Percentiles rank a stretch among this genome's conserved stretches.
phyloP scores from a whole-genome alignment of 2,888 invertebrate genomes.

The Entomobrya proxima region DNA sequence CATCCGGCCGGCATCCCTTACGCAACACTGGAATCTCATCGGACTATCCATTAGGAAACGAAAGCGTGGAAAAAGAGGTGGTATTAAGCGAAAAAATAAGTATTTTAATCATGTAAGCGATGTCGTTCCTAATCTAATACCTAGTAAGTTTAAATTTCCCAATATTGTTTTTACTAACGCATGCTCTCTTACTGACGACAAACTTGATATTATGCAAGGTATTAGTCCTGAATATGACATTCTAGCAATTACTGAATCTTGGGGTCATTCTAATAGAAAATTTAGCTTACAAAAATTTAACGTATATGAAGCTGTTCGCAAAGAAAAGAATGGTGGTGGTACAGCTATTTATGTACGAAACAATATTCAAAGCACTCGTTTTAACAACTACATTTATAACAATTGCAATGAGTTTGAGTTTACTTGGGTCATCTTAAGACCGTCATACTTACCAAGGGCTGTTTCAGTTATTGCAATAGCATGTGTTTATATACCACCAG shows the following conservation, averaged over 20 bases:
- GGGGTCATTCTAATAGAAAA: background rate
- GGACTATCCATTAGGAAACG: slow-evolving; percentile 11
- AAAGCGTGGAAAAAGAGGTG: slow-evolving; percentile 7
- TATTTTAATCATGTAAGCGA: background rate
- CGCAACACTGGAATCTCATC: slow-evolving; percentile 1
- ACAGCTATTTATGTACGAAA: background rate
- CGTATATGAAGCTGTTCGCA: background rate
- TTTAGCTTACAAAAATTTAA: background rate
- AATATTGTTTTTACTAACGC: slow-evolving; percentile 13
- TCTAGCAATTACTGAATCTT: background rate
- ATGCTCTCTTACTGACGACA: slow-evolving; percentile 8
- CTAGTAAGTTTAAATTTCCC: background rate
- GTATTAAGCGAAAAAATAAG: background rate
- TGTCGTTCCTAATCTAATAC: background rate
- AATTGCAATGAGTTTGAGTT: slow-evolving; percentile 4
- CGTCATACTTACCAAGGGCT: background rate
- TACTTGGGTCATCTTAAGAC: background rate
- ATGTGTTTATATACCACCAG: slow-evolving; percentile 27
- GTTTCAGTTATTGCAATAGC: slow-evolving; percentile 15
- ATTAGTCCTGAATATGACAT: background rate
- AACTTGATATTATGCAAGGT: background rate
- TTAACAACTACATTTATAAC: slow-evolving; percentile 7
- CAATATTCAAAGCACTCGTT: background rate
- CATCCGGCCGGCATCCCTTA: background rate
- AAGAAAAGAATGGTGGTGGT: background rate